Evolutionary conservation across 1,140 invertebrate genomes (phyloP), one percentile per base, ranked within the genome.

Genomic region (Bilobella aurantiaca): DNA sequence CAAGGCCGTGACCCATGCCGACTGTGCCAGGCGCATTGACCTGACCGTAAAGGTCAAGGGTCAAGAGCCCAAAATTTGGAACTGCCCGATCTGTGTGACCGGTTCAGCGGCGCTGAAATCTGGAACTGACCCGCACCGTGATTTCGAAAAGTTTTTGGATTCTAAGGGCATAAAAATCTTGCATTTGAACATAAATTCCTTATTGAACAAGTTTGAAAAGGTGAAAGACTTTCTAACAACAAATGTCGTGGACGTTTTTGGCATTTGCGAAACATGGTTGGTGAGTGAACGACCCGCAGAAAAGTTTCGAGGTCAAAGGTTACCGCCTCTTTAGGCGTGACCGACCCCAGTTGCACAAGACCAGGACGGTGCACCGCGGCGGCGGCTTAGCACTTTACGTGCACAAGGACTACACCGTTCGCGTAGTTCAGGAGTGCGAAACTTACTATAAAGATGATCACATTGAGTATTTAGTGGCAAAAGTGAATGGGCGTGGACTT

Each of bases 141-240:
- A 42, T 12, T 42, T 42, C 18, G 34, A 42, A 18, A 42, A 42
- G 18, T 8, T 42, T 18, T 18, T 42, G 34, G 18, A 42, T 12
- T 42, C 34, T 42, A 42, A 42, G 18, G 49, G 49, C 5, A 5
- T 53, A 23, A 53, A 53, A 23, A 53, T 53, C 25, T 5, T 53
- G 12, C 49, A 53, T 53, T 3, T 53, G 12, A 53, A 62, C n/a
- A 62, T 62, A 8, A 49, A 65, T 59, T 46, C 21, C 49, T 61
- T 34, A 23, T 64, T 69, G 30, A 34, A 42, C 25, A 60, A 23
- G 49, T 8, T 53, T 8, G 49, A 53, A 5, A 53, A 53, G 23
- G 49, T 53, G 14, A 53, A 53, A 5, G 49, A 53, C 5, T 23
- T 53, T 5, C 21, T 53, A 23, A 53, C 49, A 8, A 53, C 14